These are phyloP conservation scores for Julus scandinavius DNA, from an alignment of 2,888 invertebrate genomes.

Conservation along the genomic window DNA sequence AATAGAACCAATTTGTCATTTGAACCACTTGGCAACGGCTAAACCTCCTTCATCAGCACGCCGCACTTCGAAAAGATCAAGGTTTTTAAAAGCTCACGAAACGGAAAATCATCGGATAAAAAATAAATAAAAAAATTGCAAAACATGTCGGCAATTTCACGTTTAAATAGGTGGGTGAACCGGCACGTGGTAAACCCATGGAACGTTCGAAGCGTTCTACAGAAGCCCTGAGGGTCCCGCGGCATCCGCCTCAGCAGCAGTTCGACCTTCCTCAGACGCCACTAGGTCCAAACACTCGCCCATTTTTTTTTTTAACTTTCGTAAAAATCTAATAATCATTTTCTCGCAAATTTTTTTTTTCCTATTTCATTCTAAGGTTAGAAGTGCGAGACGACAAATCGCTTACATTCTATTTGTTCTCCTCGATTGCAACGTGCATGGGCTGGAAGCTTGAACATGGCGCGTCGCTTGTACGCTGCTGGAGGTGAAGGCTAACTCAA, in stretches of 20 bases:
- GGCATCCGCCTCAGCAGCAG: not conserved
- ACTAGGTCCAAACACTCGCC: slow-evolving; percentile 25
- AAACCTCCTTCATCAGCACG: not conserved
- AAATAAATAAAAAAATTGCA: not conserved
- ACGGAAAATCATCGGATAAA: not conserved
- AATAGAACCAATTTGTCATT: no score
- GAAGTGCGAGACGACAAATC: not conserved
- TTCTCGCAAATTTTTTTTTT: not conserved
- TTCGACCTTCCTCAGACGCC: slow-evolving; percentile 48
- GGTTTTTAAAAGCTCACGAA: not conserved
- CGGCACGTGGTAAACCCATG: no score
- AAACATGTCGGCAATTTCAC: not conserved
- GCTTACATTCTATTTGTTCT: not conserved
- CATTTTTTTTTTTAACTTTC: not conserved
- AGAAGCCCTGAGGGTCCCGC: not conserved
- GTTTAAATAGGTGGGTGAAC: not conserved
- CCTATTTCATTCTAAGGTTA: not conserved
- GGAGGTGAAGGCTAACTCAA: not conserved
- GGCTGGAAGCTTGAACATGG: not conserved
- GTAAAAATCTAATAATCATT: not conserved
- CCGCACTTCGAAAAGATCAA: not conserved
- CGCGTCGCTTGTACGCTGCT: not conserved
- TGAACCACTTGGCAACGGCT: not conserved
- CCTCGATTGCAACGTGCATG: not conserved
- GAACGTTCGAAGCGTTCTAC: not conserved